Evolutionary conservation across 2,888 invertebrate species (phyloP), one percentile per base, ranked within the genome.

Genomic region (Ceraclea dissimilis): DNA sequence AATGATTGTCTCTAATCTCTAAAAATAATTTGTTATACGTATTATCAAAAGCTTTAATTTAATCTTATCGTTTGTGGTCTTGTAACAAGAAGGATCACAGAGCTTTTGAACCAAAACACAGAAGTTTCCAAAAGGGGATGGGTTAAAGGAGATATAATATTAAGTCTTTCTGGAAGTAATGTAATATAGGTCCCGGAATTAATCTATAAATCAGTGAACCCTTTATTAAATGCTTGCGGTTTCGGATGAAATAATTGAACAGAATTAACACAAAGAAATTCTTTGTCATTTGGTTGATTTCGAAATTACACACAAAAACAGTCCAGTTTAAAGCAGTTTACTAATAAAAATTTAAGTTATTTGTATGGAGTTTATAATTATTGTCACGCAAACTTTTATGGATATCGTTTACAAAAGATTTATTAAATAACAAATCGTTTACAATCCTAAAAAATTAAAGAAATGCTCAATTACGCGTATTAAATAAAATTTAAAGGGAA

Each of bases 191-290:
- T 44, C 17, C 18, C 49, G 51, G 43, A 49, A 46, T 55, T 55
- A 59, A 59, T 59, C 55, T 59, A 56, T 59, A 59, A 59, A 59
- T 59, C 58, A 59, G 55, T 34, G 50, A 56, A 56, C 56, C 55
- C 52, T 49, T 54, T 26, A 50, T 51, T 21, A 19, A 51, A 51
- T 51, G 47, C 58, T 55, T 56, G 58, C 50, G 55, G 58, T 55
- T 52, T 50, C 43, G 51, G 44, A 56, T 26, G 10, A 26, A 26
- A 26, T 26, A 56, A 55, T 58, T 50, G 55, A 52, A 55, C 44
- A 48, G 49, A 53, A 49, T 48, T 34, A 47, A 44, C 48, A 53
- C 53, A 48, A 34, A 53, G 53, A 16, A n/a, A n/a, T n/a, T n/a
- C n/a, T n/a, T n/a, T n/a, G n/a, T n/a, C n/a, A n/a, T n/a, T n/a